Evolutionary conservation across 2,888 invertebrate species (phyloP), one percentile per base, ranked within the genome.

Genomic region (Allygus modestus): DNA sequence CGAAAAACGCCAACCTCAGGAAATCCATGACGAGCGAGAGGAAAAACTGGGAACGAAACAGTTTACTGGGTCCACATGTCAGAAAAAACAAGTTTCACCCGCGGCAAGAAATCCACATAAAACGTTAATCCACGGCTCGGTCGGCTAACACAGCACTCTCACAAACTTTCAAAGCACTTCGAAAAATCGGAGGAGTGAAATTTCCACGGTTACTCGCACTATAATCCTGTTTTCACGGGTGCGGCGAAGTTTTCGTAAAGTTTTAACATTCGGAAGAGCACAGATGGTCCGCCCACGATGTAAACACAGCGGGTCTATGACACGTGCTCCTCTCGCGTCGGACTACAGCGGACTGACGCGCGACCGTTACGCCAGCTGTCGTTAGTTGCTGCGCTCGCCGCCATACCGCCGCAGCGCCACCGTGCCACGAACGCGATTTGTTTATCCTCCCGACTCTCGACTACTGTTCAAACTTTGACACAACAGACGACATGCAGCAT

Each of bases 251-350:
- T 51, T 28, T 31, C 17, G n/a, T 28, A 37, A 33, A 79, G 79
- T 79, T 79, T 79, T 0, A 17, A 23, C 79, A 51, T 51, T 46
- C 15, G 0, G 26, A 15, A 23, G 77, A 23, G 15, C 46, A 58
- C 79, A 79, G 79, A 79, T 79, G 79, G 79, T 58, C 58, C 79
- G 79, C 79, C 79, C 79, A 79, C 79, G 79, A 51, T 58, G 37
- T 41, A 58, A 54, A 15, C 31, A 79, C 31, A 11, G n/a, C 11
- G 4, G n/a, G 31, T 1, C n/a, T 5, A 1, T 1, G 51, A 37
- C 79, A 58, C 46, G n/a, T 20, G 58, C 79, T 37, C 33, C 54
- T 58, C 31, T 15, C 20, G 17, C 79, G n/a, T 17, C 79, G 79
- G 15, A 79, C 79, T 79, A 23, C 20, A 43, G 46, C 28, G 46